Conservation (phyloP, 2,888 invertebrate species). For the Eupithecia tripunctaria region DNA sequence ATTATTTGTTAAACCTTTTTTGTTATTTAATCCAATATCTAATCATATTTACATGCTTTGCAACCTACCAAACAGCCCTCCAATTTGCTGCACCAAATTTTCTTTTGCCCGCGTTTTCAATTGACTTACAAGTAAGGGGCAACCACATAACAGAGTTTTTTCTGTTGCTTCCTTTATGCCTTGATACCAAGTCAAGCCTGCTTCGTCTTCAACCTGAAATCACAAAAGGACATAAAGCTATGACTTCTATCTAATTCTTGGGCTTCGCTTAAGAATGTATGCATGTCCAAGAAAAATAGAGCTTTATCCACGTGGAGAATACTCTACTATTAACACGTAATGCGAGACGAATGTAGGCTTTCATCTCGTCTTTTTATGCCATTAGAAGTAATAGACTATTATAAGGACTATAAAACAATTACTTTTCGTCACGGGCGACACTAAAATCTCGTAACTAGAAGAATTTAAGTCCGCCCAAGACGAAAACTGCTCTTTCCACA, state of each 20-base stretch:
- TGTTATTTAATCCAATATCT: neutral
- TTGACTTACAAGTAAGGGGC: conserved; percentile 26
- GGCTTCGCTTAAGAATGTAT: too few relatives aligned
- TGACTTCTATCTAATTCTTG: too few relatives aligned
- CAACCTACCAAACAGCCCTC: conserved; percentile 25
- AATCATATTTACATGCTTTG: neutral
- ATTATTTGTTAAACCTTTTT: neutral
- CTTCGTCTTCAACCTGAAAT: conserved; percentile 23
- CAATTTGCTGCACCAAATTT: conserved; percentile 25
- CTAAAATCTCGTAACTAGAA: too few relatives aligned
- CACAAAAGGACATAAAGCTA: neutral
- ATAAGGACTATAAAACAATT: neutral
- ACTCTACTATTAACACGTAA: too few relatives aligned
- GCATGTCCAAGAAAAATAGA: too few relatives aligned
- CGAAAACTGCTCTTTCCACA: too few relatives aligned
- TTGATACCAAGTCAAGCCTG: conserved; percentile 20
- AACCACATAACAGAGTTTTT: conserved; percentile 16
- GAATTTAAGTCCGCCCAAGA: neutral
- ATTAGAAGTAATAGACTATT: neutral
- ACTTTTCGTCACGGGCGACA: neutral
- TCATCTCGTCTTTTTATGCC: too few relatives aligned
- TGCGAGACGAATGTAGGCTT: too few relatives aligned
- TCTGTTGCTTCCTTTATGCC: conserved; percentile 26
- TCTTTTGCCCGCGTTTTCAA: conserved; percentile 7
- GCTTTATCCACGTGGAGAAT: too few relatives aligned